phyloP scores from a whole-genome alignment of 2,888 invertebrate genomes.

The Aphodius sticticus region DNA sequence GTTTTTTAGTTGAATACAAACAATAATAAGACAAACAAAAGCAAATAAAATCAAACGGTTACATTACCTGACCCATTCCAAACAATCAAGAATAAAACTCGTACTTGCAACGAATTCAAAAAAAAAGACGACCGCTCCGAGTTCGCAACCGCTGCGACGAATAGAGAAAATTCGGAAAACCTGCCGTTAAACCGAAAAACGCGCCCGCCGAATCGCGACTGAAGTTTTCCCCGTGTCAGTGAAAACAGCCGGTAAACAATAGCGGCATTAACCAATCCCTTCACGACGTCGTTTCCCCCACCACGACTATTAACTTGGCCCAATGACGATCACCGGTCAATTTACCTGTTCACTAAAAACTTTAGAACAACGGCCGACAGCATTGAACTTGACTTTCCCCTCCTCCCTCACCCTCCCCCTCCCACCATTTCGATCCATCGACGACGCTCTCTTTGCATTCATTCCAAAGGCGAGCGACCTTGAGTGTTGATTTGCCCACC shows the following conservation, averaged over 20 bases:
- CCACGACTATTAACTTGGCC: background rate
- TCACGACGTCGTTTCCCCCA: background rate
- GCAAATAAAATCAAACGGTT: no score
- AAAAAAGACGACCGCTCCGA: no score
- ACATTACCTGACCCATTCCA: no score
- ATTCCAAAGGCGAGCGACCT: conserved; percentile 30
- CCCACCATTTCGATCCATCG: conserved; percentile 42
- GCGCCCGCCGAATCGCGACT: background rate
- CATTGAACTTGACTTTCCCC: conserved; percentile 46
- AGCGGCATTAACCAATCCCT: conserved; percentile 17
- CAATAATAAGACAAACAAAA: no score
- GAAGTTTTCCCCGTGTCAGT: background rate
- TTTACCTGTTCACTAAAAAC: conserved; percentile 17
- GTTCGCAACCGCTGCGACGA: background rate
- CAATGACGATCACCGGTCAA: conserved; percentile 8
- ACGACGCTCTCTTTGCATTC: conserved; percentile 27
- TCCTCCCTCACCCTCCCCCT: no score
- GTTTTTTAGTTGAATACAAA: no score
- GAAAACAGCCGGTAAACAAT: conserved; percentile 22
- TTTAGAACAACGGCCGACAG: conserved; percentile 23
- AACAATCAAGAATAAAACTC: no score
- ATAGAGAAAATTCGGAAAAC: background rate
- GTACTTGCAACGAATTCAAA: no score
- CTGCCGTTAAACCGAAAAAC: background rate
- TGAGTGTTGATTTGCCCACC: conserved; percentile 14